phyloP scores from a whole-genome alignment of 2,113 vertebrate genomes.

The Columba janthina region DNA sequence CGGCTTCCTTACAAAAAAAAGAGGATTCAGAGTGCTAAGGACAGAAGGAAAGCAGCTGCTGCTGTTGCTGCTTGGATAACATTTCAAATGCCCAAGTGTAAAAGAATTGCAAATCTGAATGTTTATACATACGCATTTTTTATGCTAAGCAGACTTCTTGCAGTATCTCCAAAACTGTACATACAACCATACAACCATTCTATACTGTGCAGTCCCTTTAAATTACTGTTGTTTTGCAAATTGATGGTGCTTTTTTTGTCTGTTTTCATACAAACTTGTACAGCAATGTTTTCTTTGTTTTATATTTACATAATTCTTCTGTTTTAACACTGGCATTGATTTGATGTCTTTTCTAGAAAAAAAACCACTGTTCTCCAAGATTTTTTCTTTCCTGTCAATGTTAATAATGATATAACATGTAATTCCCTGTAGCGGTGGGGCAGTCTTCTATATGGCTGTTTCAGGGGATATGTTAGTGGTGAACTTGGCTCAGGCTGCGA shows the following conservation, averaged over 20 bases:
- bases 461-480: neutral
- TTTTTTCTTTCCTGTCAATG: neutral
- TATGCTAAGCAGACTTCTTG: neutral
- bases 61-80: neutral
- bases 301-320: neutral
- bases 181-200: rapidly evolving
- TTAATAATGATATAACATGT: neutral
- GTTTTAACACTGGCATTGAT: neutral
- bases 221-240: neutral
- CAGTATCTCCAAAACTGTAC: neutral
- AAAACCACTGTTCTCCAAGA: neutral
- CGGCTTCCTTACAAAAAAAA: neutral
- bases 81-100: neutral
- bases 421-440: neutral
- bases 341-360: neutral
- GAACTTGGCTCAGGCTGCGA: neutral
- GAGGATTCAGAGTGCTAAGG: neutral
- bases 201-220: neutral
- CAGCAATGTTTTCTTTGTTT: neutral
- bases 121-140: neutral
- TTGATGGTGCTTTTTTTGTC: neutral
- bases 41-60: neutral
- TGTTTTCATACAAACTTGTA: neutral
- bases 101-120: neutral
- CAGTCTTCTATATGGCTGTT: neutral